These are phyloP conservation scores for Lasioglossum oenotherae DNA, from an alignment of 2,888 invertebrate genomes.

Conservation along the genomic window DNA sequence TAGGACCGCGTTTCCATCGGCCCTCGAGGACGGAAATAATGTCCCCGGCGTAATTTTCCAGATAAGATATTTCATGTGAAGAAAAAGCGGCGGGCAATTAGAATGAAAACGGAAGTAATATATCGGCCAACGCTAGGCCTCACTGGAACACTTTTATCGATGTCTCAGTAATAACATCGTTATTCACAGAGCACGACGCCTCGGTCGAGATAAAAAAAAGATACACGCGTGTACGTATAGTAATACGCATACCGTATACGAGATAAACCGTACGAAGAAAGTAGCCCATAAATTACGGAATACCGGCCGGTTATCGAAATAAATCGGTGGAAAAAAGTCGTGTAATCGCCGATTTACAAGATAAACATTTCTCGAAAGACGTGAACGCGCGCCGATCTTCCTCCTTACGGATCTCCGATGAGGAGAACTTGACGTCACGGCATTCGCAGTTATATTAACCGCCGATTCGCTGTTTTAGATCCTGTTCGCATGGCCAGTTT, in stretches of 20 bases:
- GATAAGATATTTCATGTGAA: background rate
- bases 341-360: conserved; percentile 32
- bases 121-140: conserved; percentile 24
- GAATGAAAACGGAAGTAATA: conserved; percentile 29
- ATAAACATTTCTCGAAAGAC: background rate
- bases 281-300: conserved; percentile 27
- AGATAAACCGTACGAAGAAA: conserved; percentile 24
- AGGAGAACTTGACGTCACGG: background rate
- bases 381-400: background rate
- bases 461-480: background rate
- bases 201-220: conserved; percentile 34
- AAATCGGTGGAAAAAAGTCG: conserved; percentile 24
- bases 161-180: conserved; percentile 39
- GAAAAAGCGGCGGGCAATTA: conserved; percentile 22
- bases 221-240: conserved; percentile 7
- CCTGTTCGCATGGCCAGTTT: background rate
- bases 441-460: background rate
- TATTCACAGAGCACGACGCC: conserved; percentile 24
- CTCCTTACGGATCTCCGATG: background rate
- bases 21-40: background rate
- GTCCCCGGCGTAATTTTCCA: background rate
- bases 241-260: conserved; percentile 1
- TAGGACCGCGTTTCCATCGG: background rate
- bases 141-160: conserved; percentile 34
- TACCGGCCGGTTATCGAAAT: conserved; percentile 21